Evolutionary conservation across 2,888 invertebrate genomes (phyloP), one percentile per base, ranked within the genome.

Genomic region (Vannuccia rotundouncinata): DNA sequence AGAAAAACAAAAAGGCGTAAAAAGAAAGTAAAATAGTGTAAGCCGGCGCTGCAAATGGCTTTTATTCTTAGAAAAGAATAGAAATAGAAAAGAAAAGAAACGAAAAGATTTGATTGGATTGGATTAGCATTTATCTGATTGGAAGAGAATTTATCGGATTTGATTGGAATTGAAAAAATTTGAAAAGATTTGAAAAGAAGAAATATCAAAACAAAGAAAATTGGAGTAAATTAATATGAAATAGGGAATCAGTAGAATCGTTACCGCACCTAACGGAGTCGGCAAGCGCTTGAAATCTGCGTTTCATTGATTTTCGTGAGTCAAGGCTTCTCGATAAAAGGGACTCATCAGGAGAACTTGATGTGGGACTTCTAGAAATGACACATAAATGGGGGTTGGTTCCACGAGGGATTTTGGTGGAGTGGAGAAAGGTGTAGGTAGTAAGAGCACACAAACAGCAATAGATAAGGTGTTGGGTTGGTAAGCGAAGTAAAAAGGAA

Each of bases 221-320:
- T 74, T n/a, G 10, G 28, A 74, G 10, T 74, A 74, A 74, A 74
- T 74, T 13, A n/a, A 10, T 5, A 74, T 5, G 5, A 74, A 13
- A 45, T 13, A 45, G 17, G 5, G 45, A 17, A 45, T 5, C 5
- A 45, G 17, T 13, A 17, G 17, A 17, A 29, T 29, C n/a, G n/a
- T 22, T 76, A 29, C 29, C 13, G 27, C 29, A 76, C 76, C 29
- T 76, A 27, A 76, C 29, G 2, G 76, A 76, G n/a, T 76, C 27
- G n/a, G 76, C 76, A 27, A 76, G 29, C 27, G 76, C 76, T 76
- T 29, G 27, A 76, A 76, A 76, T 76, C 76, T 76, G 27, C 29
- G 27, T 76, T 76, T 76, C 76, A 76, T 76, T 76, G 76, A 76
- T 76, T 29, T 76, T 5, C 29, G 29, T 5, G 76, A 76, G 29